These are phyloP conservation scores for Heliconius hortense DNA, from an alignment of 2,888 invertebrate genomes.

Conservation along the genomic window DNA sequence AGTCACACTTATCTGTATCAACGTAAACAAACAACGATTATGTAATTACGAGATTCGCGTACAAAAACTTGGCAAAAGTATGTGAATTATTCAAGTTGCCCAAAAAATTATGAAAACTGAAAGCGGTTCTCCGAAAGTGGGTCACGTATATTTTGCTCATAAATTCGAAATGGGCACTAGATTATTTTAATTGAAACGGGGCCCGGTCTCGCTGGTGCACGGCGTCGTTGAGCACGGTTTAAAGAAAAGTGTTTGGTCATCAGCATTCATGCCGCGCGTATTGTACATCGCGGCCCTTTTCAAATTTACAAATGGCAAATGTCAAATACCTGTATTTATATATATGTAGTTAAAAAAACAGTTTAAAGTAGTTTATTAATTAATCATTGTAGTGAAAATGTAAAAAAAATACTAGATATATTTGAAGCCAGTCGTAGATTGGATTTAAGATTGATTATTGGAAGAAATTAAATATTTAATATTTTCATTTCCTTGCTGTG, in stretches of 20 bases:
- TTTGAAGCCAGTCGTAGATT: too few species aligned
- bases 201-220: conserved; percentile 38
- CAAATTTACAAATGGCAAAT: not conserved
- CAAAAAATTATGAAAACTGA: conserved; percentile 35
- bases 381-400: not conserved
- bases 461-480: too few species aligned
- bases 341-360: not conserved
- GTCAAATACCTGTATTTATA: not conserved
- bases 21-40: conserved; percentile 7
- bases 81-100: conserved; percentile 28
- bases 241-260: conserved; percentile 43
- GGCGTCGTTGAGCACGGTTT: conserved; percentile 38
- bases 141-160: conserved; percentile 43
- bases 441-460: too few species aligned
- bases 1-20: not conserved
- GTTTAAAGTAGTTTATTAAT: not conserved
- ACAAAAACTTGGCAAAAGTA: conserved; percentile 12
- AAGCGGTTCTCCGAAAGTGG: conserved; percentile 36
- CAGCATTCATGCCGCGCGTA: conserved; percentile 10
- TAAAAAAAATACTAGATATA: not conserved
- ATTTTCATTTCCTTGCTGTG: too few species aligned
- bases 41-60: conserved; percentile 16
- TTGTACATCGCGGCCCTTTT: not conserved
- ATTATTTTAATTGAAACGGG: conserved; percentile 46
- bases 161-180: conserved; percentile 45